Evolutionary conservation across 2,113 vertebrate genomes (phyloP), one percentile per base, ranked within the genome.

Genomic region (Bos javanicus): DNA sequence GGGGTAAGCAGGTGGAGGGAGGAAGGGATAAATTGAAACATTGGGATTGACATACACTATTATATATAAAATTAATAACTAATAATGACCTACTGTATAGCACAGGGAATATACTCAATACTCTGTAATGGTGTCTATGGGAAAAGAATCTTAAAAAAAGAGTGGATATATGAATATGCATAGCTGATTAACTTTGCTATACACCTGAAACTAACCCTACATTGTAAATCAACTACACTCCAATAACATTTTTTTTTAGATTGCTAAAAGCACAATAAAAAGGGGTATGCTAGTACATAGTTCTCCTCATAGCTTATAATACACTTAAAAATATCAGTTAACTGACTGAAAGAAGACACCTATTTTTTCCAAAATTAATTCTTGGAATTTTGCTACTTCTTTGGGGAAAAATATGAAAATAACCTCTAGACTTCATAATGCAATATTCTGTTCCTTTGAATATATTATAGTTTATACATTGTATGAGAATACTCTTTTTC

Each of bases 381-480:
- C 15, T 85, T 23, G 36, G 30, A 57, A 88, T 67, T 90, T 91
- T 93, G n/a, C 2, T 91, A 56, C 3, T 54, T 46, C 86, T 95
- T 15, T 17, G 17, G 54, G 25, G 8, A 21, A 71, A 81, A 64
- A 74, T 46, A 57, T 90, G 21, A 87, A 93, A 82, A 95, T 89
- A 81, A 62, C 11, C 11, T 90, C 0, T 33, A 50, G 56, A 71
- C 88, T 97, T 85, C 36, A 87, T 90, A 91, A 89, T 90, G 30
- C 8, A 80, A 50, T 83, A 91, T 91, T 94, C 56, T 57, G 50
- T 87, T 7, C 30, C 19, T 95, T 92, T 92, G 50, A 93, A 52
- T 21, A 84, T n/a, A 91, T 83, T 89, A n/a, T 56, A 82, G 71
- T 92, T 96, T 96, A 89, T 87, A 46, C 5, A 30, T 25, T 93